Conservation (phyloP, 2,797 vertebrate species). For the Oreortyx pictus region DNA sequence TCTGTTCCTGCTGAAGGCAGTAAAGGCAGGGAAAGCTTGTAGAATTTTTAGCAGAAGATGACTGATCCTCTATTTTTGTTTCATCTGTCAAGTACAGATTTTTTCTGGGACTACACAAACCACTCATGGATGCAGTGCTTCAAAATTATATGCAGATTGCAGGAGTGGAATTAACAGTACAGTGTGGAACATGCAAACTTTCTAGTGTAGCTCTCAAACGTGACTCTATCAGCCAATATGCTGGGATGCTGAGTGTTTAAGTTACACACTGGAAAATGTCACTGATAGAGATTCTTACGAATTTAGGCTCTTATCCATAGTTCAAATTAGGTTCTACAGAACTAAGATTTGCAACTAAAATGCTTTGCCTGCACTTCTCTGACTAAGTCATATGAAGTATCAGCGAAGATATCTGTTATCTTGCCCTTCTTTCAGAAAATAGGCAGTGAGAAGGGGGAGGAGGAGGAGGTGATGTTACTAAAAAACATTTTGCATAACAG, state of each 20-base stretch:
- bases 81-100: neutral
- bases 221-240: neutral
- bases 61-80: neutral
- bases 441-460: neutral
- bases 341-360: neutral
- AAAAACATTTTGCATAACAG: conserved; percentile 56
- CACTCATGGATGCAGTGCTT: neutral
- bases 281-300: conserved; percentile 4
- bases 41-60: neutral
- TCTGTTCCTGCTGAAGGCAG: neutral
- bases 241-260: neutral
- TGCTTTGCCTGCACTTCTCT: neutral
- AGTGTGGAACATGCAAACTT: neutral
- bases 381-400: conserved; percentile 23
- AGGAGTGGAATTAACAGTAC: neutral
- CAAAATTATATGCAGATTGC: neutral
- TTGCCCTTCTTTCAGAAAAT: conserved; percentile 30
- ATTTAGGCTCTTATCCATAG: neutral
- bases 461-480: conserved; percentile 51
- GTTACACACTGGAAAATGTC: conserved; percentile 13
- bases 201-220: neutral
- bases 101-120: neutral
- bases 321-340: neutral
- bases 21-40: neutral
- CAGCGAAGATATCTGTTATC: conserved; percentile 49